Conservation (phyloP, 2,797 vertebrate species). For the Silurus lanzhouensis region DNA sequence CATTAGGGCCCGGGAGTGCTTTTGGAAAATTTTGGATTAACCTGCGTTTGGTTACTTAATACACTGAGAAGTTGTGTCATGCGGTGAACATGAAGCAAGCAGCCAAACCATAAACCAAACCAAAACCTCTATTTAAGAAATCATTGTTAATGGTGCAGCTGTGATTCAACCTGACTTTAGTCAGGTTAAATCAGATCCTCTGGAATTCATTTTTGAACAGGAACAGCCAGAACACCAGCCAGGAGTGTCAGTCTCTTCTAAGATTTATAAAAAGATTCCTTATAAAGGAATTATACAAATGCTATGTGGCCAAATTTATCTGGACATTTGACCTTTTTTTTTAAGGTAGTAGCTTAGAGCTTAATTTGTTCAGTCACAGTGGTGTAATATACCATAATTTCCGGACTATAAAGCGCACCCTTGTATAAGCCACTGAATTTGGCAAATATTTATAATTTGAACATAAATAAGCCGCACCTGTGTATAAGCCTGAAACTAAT, state of each 20-base stretch:
- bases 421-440: too few relatives aligned
- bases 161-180: background rate
- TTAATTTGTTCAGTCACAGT: too few relatives aligned
- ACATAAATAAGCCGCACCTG: too few relatives aligned
- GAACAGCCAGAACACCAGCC: background rate
- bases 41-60: background rate
- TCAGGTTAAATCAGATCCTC: background rate
- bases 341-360: too few relatives aligned
- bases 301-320: background rate
- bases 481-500: too few relatives aligned
- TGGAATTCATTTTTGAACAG: background rate
- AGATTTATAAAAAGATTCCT: background rate
- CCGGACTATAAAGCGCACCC: too few relatives aligned
- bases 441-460: too few relatives aligned
- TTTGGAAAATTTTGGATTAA: constrained; percentile 9
- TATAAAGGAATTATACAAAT: background rate
- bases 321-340: background rate
- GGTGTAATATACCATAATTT: too few relatives aligned
- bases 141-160: background rate
- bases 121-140: background rate
- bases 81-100: background rate
- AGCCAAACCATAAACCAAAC: background rate
- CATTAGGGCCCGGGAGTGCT: background rate
- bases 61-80: background rate
- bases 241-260: background rate